phyloP scores from a whole-genome alignment of 2,113 vertebrate genomes.

The Hypocryptadius cinnamomeus region DNA sequence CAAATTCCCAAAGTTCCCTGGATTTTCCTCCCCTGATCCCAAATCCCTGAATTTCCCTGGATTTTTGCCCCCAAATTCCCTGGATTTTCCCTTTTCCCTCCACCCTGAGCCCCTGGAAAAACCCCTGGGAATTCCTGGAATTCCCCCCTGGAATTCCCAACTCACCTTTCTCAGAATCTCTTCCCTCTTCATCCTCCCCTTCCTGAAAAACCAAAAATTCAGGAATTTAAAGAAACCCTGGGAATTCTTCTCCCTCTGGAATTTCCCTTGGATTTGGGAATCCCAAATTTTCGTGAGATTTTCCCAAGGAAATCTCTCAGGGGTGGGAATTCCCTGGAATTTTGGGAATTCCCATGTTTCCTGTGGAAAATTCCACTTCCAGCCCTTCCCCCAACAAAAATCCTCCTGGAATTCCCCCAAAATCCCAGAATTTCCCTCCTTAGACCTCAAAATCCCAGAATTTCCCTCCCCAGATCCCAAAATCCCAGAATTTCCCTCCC shows the following conservation, averaged over 20 bases:
- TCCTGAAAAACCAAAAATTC: constrained; percentile 26
- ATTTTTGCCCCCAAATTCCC: neutral
- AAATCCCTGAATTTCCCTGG: neutral
- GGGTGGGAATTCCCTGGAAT: fast-evolving
- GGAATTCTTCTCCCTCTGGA: neutral
- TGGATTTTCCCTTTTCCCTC: neutral
- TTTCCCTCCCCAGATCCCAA: neutral
- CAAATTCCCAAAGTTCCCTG: neutral
- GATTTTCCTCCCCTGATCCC: neutral
- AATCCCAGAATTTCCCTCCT: neutral
- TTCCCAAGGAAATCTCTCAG: neutral
- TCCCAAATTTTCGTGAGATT: neutral
- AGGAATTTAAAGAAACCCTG: neutral
- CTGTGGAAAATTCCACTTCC: fast-evolving
- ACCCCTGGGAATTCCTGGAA: neutral
- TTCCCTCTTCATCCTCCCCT: constrained; percentile 67
- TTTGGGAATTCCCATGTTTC: fast-evolving
- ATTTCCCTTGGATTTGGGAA: neutral
- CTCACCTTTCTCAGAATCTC: constrained; percentile 69
- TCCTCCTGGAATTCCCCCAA: neutral
- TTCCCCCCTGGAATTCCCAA: neutral
- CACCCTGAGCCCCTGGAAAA: neutral
- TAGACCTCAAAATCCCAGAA: neutral
- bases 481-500: neutral
- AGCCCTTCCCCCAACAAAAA: neutral